Evolutionary conservation across 2,113 vertebrate genomes (phyloP).

Genomic region (Osmerus mordax): DNA sequence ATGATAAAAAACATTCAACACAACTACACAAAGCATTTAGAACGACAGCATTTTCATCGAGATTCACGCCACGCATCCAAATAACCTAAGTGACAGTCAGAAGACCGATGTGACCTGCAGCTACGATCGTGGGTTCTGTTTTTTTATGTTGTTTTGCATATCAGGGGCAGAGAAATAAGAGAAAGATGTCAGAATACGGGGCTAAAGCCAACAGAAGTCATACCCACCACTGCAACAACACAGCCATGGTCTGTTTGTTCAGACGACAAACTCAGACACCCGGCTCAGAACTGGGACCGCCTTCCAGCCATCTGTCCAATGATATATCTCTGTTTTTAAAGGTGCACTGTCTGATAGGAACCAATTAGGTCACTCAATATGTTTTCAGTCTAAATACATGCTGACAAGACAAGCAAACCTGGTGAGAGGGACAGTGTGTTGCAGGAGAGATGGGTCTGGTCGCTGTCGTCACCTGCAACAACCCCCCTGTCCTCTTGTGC

Average conservation of each 20-base stretch:
- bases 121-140: conserved; percentile 2
- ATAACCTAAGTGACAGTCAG: no score
- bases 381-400: conserved; percentile 55
- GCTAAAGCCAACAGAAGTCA: conserved; percentile 25
- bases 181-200: conserved; percentile 21
- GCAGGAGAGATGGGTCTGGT: conserved; percentile 23
- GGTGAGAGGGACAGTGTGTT: conserved; percentile 24
- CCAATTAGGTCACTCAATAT: conserved; percentile 51
- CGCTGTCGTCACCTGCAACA: conserved; percentile 23
- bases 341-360: conserved; percentile 44
- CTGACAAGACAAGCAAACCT: conserved; percentile 54
- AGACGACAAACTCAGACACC: conserved; percentile 34
- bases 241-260: conserved; percentile 43
- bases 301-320: conserved; percentile 41
- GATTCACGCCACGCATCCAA: no score
- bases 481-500: conserved; percentile 6
- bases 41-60: no score
- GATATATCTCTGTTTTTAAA: conserved; percentile 60
- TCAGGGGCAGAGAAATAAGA: conserved; percentile 2
- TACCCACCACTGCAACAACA: conserved; percentile 30
- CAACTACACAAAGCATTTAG: no score
- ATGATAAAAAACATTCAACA: no score
- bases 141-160: conserved; percentile 6
- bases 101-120: background rate
- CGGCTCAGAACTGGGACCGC: conserved; percentile 2